Evolutionary conservation across 2,888 invertebrate genomes (phyloP).

Genomic region (Quadroppia sp.): DNA sequence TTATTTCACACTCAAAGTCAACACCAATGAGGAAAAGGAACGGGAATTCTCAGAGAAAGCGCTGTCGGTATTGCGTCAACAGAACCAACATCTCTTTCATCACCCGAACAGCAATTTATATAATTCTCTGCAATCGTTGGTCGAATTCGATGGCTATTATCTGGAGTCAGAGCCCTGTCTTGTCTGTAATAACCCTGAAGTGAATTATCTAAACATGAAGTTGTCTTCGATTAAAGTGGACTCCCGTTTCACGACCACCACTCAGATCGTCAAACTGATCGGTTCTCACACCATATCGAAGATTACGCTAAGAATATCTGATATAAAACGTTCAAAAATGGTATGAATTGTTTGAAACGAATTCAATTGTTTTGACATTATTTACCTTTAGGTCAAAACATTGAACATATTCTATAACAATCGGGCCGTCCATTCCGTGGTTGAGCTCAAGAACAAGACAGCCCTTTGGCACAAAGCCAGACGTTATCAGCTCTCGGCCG

Average conservation of each 20-base stretch:
- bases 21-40: slow-evolving; percentile 44
- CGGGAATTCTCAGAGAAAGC: slow-evolving; percentile 61
- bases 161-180: slow-evolving; percentile 95
- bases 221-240: slow-evolving; percentile 89
- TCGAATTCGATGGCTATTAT: slow-evolving; percentile 92
- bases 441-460: slow-evolving; percentile 93
- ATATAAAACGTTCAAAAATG: slow-evolving; percentile 95
- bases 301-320: slow-evolving; percentile 85
- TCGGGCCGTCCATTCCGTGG: slow-evolving; percentile 85
- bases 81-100: slow-evolving; percentile 78
- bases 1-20: slow-evolving; percentile 74
- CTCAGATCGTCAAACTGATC: slow-evolving; percentile 92
- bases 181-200: slow-evolving; percentile 96
- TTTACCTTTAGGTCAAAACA: slow-evolving; percentile 61
- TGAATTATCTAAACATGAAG: slow-evolving; percentile 83
- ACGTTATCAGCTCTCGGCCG: slow-evolving; percentile 79
- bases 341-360: slow-evolving; percentile 51
- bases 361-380: neutral
- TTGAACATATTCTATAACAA: slow-evolving; percentile 97
- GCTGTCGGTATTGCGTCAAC: slow-evolving; percentile 75
- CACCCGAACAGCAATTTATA: slow-evolving; percentile 94
- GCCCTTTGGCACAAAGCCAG: slow-evolving; percentile 97
- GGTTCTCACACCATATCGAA: slow-evolving; percentile 93
- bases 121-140: slow-evolving; percentile 83
- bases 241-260: slow-evolving; percentile 95